These are phyloP conservation scores for Labrus mixtus DNA, from an alignment of 2,113 vertebrate genomes.

Conservation along the genomic window DNA sequence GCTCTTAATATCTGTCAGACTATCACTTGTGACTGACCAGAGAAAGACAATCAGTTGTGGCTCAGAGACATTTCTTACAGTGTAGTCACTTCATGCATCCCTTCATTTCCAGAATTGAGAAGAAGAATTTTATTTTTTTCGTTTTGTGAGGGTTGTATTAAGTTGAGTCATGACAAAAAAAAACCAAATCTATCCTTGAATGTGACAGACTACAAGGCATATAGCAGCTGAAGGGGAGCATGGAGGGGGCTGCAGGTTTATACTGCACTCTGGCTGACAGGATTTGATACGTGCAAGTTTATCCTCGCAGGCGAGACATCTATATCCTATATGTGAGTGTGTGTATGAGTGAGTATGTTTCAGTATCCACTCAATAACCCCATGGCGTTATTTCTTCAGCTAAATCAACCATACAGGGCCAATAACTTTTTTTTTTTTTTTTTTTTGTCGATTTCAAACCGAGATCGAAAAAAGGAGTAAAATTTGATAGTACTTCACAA, in stretches of 20 bases:
- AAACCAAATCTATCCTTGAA: neutral
- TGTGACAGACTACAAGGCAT: conserved; percentile 11
- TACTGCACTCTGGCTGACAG: conserved; percentile 20
- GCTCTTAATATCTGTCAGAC: neutral
- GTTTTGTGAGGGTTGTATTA: neutral
- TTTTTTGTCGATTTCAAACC: conserved; percentile 45
- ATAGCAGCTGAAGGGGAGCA: neutral
- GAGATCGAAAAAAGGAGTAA: conserved; percentile 50
- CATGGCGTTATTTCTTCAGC: conserved; percentile 22
- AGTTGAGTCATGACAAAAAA: conserved; percentile 8
- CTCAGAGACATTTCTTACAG: neutral
- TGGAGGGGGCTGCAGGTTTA: conserved; percentile 25
- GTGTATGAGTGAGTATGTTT: conserved; percentile 6
- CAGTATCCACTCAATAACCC: conserved; percentile 30
- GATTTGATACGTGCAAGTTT: conserved; percentile 15
- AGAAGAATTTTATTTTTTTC: neutral
- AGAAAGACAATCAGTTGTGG: neutral
- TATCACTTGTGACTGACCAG: neutral
- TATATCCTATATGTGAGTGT: conserved; percentile 23
- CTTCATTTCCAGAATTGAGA: neutral
- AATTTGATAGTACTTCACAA: conserved; percentile 72
- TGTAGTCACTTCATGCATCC: neutral
- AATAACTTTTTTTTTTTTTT: conserved; percentile 41
- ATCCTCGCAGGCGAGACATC: conserved; percentile 49
- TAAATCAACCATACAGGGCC: conserved; percentile 62